Percentiles rank a stretch among this genome's conserved stretches.
Evolutionary conservation across 37 sponge, comb jelly and placozoan genomes (phyloP).

Genomic region (Corticium candelabrum): DNA sequence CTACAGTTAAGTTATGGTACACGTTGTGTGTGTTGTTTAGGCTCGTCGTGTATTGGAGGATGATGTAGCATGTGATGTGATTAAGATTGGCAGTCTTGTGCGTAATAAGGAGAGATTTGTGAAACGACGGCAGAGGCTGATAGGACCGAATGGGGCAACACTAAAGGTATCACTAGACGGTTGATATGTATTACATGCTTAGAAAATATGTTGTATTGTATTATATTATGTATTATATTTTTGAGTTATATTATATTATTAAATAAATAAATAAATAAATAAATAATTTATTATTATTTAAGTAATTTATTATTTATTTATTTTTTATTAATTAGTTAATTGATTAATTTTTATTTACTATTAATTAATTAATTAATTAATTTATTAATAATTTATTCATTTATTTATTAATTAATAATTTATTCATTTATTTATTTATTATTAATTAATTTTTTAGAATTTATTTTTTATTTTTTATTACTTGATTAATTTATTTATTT

Average conservation of each 20-base stretch:
- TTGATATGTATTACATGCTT: neutral
- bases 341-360: too few species aligned
- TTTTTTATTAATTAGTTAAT: too few species aligned
- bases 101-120: slow-evolving; percentile 97
- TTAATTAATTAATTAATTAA: too few species aligned
- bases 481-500: too few species aligned
- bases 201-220: neutral
- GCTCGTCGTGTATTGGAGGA: slow-evolving; percentile 73
- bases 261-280: neutral
- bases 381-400: too few species aligned
- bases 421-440: neutral
- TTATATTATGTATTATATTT: neutral
- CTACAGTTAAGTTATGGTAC: neutral
- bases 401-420: neutral
- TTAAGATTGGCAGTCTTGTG: slow-evolving; percentile 88
- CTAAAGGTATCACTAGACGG: slow-evolving; percentile 32
- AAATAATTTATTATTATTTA: too few species aligned
- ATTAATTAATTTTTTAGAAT: too few species aligned
- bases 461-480: too few species aligned
- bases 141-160: slow-evolving; percentile 94
- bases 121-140: slow-evolving; percentile 74
- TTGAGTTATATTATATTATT: neutral
- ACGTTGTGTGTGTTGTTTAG: slow-evolving; percentile 18
- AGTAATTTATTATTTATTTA: too few species aligned
- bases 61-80: slow-evolving; percentile 80